Conservation (phyloP, 2,797 vertebrate genomes). For the Lepilemur septentrionalis region DNA sequence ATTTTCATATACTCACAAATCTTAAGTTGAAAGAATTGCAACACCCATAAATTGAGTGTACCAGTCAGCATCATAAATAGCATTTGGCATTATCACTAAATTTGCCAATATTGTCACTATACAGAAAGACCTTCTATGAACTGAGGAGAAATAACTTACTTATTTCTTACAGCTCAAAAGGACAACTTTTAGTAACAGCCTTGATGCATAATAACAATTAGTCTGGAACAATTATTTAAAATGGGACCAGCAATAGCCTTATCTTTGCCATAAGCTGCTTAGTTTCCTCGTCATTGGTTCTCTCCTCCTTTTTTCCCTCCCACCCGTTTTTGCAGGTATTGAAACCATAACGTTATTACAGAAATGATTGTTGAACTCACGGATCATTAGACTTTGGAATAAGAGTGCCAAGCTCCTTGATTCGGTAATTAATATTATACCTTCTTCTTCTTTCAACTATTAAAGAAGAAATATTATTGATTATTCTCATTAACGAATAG, state of each 20-base stretch:
- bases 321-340: conserved; percentile 34
- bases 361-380: conserved; percentile 89
- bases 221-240: neutral
- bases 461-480: conserved; percentile 81
- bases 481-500: conserved; percentile 72
- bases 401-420: conserved; percentile 98
- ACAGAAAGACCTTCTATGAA: neutral
- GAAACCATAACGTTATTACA: conserved; percentile 77
- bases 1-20: neutral
- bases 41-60: neutral
- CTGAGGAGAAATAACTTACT: conserved; percentile 1
- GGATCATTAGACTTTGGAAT: conserved; percentile 99
- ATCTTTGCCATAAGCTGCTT: neutral
- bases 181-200: neutral
- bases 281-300: conserved; percentile 33
- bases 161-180: neutral
- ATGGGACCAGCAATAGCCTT: neutral
- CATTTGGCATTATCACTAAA: neutral
- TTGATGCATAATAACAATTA: neutral
- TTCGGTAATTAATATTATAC: conserved; percentile 99
- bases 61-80: neutral
- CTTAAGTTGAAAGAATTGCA: neutral
- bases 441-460: conserved; percentile 97
- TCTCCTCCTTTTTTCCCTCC: neutral
- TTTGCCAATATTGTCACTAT: neutral